phyloP scores from a whole-genome alignment of 1,140 invertebrate species.

The Eubasilissa regina region DNA sequence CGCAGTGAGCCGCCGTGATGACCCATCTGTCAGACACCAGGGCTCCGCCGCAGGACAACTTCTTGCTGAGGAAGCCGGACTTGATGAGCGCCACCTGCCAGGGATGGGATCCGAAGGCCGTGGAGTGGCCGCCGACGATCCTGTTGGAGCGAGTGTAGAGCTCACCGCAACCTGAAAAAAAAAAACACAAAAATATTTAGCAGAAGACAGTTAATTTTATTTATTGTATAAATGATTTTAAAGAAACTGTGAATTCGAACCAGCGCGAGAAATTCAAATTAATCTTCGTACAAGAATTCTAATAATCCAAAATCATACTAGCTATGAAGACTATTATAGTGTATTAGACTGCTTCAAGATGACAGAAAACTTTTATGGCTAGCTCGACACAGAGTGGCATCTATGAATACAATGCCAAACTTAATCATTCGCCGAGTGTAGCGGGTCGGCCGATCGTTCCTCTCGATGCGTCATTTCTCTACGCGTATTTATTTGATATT shows the following conservation, averaged over 20 bases:
- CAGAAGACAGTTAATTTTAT: no score
- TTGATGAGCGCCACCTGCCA: constrained; percentile 97
- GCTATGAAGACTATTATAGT: no score
- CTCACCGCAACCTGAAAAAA: constrained; percentile 87
- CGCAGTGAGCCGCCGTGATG: constrained; percentile 90
- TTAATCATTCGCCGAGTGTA: no score
- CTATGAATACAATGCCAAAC: no score
- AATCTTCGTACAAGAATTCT: neutral
- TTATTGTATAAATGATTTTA: no score
- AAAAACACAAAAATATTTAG: constrained; percentile 14
- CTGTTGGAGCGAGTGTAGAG: constrained; percentile 88
- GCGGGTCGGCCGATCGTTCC: no score
- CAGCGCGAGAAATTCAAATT: neutral
- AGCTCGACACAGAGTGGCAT: no score
- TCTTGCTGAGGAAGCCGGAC: constrained; percentile 90
- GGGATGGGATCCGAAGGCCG: constrained; percentile 92
- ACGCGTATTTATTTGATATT: no score
- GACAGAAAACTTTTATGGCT: no score
- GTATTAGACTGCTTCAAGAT: no score
- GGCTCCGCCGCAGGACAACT: constrained; percentile 92
- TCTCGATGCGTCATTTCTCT: no score
- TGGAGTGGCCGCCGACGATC: constrained; percentile 93
- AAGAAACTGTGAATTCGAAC: neutral
- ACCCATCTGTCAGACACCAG: constrained; percentile 93
- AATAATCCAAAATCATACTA: no score